Conservation (phyloP, 2,797 vertebrate species). For the Micropoecilia bifurca region DNA sequence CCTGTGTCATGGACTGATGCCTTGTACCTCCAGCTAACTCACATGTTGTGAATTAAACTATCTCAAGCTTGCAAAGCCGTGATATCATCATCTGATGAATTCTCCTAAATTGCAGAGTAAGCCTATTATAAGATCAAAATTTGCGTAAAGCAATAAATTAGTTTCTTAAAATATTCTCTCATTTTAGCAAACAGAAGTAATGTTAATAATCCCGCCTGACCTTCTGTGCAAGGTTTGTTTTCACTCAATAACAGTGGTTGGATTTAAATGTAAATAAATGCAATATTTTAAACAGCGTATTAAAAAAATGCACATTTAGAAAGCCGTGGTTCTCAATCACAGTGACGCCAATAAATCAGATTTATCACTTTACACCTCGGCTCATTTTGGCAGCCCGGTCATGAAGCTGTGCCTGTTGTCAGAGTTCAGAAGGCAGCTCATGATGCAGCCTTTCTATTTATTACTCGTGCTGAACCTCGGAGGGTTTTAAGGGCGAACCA, state of each 20-base stretch:
- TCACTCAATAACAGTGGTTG: not conserved
- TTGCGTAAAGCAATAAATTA: not conserved
- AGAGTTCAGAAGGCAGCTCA: slow-evolving; percentile 61
- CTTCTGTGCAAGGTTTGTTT: not conserved
- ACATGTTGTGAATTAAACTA: not conserved
- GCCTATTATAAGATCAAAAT: not conserved
- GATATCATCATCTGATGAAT: not conserved
- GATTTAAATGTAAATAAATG: not conserved
- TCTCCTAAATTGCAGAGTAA: not conserved
- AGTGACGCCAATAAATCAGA: not conserved
- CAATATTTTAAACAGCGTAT: not conserved
- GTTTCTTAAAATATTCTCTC: not conserved
- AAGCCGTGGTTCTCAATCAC: not conserved
- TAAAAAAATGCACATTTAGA: not conserved
- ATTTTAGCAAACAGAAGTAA: not conserved
- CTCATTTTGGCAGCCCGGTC: slow-evolving; percentile 63
- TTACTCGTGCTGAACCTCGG: slow-evolving; percentile 57
- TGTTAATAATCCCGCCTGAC: not conserved
- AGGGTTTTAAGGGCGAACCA: slow-evolving; percentile 59
- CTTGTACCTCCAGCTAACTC: not conserved
- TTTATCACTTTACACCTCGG: not conserved
- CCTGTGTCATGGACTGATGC: not conserved
- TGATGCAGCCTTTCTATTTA: slow-evolving; percentile 46
- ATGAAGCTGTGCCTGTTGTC: slow-evolving; percentile 65
- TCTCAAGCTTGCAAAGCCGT: too few relatives aligned